Percentiles rank a stretch among this genome's conserved stretches.
Evolutionary conservation across 1,140 invertebrate genomes (phyloP).

Genomic region (Diuraphis noxia): DNA sequence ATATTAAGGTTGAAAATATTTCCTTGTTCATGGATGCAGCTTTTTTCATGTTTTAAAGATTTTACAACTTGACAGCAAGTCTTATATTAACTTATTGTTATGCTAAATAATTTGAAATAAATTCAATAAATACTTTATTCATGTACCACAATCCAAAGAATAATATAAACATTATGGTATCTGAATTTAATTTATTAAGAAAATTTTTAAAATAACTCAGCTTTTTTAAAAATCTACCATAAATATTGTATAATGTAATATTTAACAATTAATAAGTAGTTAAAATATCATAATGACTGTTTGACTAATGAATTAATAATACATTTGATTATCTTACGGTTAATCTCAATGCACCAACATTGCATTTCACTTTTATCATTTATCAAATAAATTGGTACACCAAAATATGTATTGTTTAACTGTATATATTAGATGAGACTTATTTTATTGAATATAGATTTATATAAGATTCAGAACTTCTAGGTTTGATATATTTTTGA

Average conservation of each 20-base stretch:
- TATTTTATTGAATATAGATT: not conserved
- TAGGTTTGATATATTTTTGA: not conserved
- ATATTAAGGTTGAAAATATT: not conserved
- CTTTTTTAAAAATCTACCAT: no score
- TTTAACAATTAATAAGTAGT: not conserved
- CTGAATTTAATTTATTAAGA: slow-evolving; percentile 12
- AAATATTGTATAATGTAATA: not conserved
- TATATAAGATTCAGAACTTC: not conserved
- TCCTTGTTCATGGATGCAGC: not conserved
- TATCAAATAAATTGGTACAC: not conserved
- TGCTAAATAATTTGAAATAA: not conserved
- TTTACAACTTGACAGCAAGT: not conserved
- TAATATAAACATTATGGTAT: not conserved
- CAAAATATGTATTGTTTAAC: no score
- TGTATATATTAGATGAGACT: no score
- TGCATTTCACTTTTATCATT: not conserved
- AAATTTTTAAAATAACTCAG: not conserved
- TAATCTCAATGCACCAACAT: not conserved
- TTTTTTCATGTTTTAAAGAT: not conserved
- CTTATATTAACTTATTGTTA: not conserved
- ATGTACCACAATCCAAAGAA: slow-evolving; percentile 40
- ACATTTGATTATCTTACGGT: not conserved
- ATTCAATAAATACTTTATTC: slow-evolving; percentile 22
- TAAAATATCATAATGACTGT: not conserved
- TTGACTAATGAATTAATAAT: not conserved